A percentile compares a stretch with the other conserved stretches of the same genome.
phyloP scores from a whole-genome alignment of 2,888 invertebrate genomes.

The Entomobrya multifasciata region DNA sequence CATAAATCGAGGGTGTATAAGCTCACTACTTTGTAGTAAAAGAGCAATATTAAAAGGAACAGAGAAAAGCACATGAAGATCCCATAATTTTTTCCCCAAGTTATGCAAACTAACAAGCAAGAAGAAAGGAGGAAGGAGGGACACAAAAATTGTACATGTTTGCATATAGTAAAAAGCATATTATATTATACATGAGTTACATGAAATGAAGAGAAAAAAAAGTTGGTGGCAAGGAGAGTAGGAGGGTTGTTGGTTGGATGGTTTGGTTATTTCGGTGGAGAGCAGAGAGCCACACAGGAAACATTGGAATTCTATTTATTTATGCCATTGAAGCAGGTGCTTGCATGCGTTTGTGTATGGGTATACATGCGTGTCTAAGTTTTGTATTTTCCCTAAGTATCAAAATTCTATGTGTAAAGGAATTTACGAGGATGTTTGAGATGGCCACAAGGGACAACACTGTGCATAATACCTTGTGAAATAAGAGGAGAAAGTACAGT shows the following conservation, averaged over 20 bases:
- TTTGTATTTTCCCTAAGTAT: slow-evolving; percentile 12
- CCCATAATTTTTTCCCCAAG: slow-evolving; percentile 56
- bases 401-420: slow-evolving; percentile 27
- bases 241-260: not conserved
- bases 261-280: not conserved
- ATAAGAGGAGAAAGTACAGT: not conserved
- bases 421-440: slow-evolving; percentile 12
- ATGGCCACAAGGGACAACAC: slow-evolving; percentile 24
- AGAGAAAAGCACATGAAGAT: slow-evolving; percentile 15
- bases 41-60: slow-evolving; percentile 1
- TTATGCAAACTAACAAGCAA: slow-evolving; percentile 61
- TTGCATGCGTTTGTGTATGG: not conserved
- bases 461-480: not conserved
- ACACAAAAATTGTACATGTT: not conserved
- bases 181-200: slow-evolving; percentile 13
- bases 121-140: slow-evolving; percentile 17
- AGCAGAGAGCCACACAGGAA: slow-evolving; percentile 13
- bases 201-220: not conserved
- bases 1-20: no score
- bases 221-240: slow-evolving; percentile 8
- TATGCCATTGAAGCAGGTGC: slow-evolving; percentile 48
- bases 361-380: not conserved
- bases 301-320: slow-evolving; percentile 41
- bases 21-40: not conserved
- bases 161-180: not conserved